Conservation (phyloP, 2,888 invertebrate genomes). For the Zaprionus bogoriensis region DNA sequence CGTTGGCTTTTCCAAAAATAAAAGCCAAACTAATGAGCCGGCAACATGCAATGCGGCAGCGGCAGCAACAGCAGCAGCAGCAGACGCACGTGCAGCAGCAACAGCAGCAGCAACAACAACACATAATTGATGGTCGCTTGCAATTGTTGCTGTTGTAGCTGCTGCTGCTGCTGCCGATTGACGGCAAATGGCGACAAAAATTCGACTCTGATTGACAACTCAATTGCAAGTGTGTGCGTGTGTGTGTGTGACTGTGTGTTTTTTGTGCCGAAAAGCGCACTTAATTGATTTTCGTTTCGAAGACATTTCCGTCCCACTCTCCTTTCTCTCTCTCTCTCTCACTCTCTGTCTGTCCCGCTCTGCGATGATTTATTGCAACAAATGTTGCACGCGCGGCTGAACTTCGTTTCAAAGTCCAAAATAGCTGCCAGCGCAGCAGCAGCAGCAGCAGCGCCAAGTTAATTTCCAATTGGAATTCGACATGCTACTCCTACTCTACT, state of each 20-base stretch:
- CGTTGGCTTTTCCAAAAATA: constrained; percentile 79
- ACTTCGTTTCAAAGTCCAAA: constrained; percentile 55
- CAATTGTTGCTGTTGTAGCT: constrained; percentile 52
- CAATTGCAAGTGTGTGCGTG: constrained; percentile 60
- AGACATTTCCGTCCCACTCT: constrained; percentile 29
- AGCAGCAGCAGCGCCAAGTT: constrained; percentile 47
- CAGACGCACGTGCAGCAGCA: constrained; percentile 67
- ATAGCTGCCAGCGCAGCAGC: constrained; percentile 60
- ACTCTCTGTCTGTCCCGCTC: constrained; percentile 23
- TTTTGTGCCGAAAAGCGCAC: constrained; percentile 46
- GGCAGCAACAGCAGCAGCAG: constrained; percentile 47
- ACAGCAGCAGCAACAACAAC: constrained; percentile 32
- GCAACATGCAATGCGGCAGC: constrained; percentile 75
- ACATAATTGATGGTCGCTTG: constrained; percentile 73
- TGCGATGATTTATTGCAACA: constrained; percentile 80
- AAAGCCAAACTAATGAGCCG: constrained; percentile 78
- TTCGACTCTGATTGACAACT: constrained; percentile 77
- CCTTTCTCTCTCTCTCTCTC: neutral
- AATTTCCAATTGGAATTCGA: constrained; percentile 69
- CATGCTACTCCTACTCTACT: constrained; percentile 43
- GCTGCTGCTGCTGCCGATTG: constrained; percentile 53
- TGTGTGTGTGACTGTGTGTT: constrained; percentile 11
- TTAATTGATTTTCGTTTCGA: constrained; percentile 63
- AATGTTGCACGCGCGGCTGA: constrained; percentile 67
- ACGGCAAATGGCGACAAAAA: constrained; percentile 73